Percentiles rank a stretch among this genome's conserved stretches.
phyloP scores from a whole-genome alignment of 2,888 invertebrate genomes.

The Alentia gelatinosa region DNA sequence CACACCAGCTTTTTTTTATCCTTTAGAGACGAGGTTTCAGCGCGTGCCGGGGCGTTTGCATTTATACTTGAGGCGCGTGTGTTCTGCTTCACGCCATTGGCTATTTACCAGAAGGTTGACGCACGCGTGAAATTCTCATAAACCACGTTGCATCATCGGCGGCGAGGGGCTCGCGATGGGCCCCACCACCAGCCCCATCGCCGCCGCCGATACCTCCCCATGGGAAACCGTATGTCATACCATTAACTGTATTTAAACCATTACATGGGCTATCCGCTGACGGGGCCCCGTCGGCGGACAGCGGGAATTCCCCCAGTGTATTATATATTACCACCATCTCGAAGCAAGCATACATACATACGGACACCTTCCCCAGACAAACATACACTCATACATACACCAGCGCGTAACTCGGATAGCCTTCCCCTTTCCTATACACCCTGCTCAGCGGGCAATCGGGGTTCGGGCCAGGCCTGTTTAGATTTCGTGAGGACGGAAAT shows the following conservation, averaged over 20 bases:
- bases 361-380: not conserved
- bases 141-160: not conserved
- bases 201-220: not conserved
- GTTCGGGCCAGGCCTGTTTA: conserved; percentile 6
- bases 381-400: not conserved
- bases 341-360: too few species aligned
- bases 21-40: not conserved
- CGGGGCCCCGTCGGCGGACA: not conserved
- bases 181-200: not conserved
- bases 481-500: conserved; percentile 20
- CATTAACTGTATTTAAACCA: not conserved
- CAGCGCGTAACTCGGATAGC: not conserved
- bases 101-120: not conserved
- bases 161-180: not conserved
- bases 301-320: conserved; percentile 15
- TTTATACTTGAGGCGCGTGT: not conserved
- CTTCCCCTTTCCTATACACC: not conserved
- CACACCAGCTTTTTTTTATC: not conserved
- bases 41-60: not conserved
- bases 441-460: not conserved
- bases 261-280: not conserved
- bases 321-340: not conserved
- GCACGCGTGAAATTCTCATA: not conserved
- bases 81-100: not conserved
- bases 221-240: not conserved